These are phyloP conservation scores for Lichenostomus cassidix DNA, from an alignment of 2,113 vertebrate species.

Conservation along the genomic window DNA sequence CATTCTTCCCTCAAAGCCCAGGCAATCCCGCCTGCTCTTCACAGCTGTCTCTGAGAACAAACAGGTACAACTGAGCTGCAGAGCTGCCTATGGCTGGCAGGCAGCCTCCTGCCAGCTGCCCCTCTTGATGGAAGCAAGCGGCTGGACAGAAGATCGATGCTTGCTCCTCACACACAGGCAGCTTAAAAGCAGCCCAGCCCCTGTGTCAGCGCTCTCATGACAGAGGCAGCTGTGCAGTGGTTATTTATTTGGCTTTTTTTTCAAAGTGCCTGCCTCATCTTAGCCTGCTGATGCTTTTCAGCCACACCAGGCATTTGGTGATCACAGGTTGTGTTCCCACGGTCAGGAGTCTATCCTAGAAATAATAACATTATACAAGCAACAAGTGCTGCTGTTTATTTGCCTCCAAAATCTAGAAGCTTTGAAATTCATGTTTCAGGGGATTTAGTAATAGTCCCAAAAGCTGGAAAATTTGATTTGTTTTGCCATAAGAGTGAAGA, in stretches of 20 bases:
- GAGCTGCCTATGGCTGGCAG: background rate
- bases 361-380: background rate
- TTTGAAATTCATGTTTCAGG: background rate
- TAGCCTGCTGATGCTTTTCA: background rate
- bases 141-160: constrained; percentile 20
- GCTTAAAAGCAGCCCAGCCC: background rate
- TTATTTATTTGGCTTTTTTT: background rate
- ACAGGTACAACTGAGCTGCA: background rate
- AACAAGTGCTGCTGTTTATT: background rate
- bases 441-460: background rate
- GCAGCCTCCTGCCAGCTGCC: background rate
- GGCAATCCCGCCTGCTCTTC: background rate
- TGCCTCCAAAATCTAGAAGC: background rate
- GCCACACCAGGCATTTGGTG: background rate
- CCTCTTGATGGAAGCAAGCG: background rate
- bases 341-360: background rate
- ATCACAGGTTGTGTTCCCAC: background rate
- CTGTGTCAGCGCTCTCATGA: background rate
- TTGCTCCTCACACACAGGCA: background rate
- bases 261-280: background rate
- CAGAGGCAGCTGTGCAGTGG: background rate
- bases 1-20: background rate
- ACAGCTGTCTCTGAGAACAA: background rate
- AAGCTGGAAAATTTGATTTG: background rate
- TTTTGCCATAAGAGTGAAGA: background rate